phyloP scores from a whole-genome alignment of 2,888 invertebrate species.

The Exocentrus adspersus region DNA sequence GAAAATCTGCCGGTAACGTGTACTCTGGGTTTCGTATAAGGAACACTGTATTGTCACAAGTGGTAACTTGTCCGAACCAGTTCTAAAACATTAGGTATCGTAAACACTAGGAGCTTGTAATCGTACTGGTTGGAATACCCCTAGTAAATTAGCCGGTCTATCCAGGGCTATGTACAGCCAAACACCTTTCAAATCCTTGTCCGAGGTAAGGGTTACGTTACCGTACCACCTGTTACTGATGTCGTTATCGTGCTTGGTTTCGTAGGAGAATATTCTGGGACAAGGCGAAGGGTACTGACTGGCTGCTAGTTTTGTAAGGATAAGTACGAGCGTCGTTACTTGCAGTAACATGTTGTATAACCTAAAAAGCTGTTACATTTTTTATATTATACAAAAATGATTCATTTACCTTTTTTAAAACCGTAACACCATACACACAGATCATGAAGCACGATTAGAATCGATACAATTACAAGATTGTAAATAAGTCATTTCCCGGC shows the following conservation, averaged over 20 bases:
- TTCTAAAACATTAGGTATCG: conserved; percentile 57
- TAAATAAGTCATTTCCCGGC: no score
- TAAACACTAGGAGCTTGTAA: no score
- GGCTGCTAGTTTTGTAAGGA: conserved; percentile 9
- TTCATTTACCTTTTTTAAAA: no score
- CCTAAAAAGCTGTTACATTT: neutral
- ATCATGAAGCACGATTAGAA: no score
- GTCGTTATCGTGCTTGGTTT: conserved; percentile 55
- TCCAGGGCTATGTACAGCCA: conserved; percentile 71
- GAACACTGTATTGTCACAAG: conserved; percentile 69
- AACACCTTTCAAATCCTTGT: conserved; percentile 69
- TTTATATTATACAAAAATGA: no score
- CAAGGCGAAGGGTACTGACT: conserved; percentile 64
- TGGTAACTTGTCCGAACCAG: conserved; percentile 68
- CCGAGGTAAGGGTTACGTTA: conserved; percentile 66
- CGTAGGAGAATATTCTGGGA: conserved; percentile 64
- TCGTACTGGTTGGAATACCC: no score
- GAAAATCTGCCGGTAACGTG: conserved; percentile 68
- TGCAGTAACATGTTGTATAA: neutral
- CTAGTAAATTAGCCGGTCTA: conserved; percentile 68
- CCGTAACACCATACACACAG: no score
- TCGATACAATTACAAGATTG: no score
- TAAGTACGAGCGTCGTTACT: neutral
- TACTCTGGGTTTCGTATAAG: conserved; percentile 69
- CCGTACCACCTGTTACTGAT: conserved; percentile 70